A percentile compares a stretch with the other conserved stretches of the same genome.
Evolutionary conservation across 2,113 vertebrate species (phyloP).

Genomic region (Madoqua kirkii): DNA sequence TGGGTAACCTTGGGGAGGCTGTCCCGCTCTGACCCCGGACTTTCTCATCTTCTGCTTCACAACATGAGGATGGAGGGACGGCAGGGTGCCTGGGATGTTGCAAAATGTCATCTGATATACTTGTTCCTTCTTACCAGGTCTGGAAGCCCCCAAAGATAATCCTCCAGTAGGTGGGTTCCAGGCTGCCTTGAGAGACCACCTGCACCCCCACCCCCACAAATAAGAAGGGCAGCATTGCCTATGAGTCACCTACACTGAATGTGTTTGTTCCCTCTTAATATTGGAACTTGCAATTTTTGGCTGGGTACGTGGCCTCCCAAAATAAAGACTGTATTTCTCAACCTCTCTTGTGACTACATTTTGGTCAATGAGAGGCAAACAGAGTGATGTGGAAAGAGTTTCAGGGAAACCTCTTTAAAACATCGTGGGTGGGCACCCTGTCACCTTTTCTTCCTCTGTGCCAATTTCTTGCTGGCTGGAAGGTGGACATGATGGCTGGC

Average conservation of each 20-base stretch:
- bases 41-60: too few relatives aligned
- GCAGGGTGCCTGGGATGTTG: background rate
- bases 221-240: background rate
- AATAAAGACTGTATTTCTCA: background rate
- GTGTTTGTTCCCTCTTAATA: background rate
- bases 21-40: background rate
- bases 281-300: background rate
- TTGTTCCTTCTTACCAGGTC: background rate
- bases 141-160: background rate
- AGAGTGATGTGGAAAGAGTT: background rate
- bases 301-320: background rate
- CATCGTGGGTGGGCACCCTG: background rate
- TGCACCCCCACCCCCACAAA: too few relatives aligned
- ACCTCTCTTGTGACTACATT: background rate
- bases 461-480: background rate
- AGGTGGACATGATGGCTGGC: background rate
- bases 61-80: background rate
- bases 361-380: background rate
- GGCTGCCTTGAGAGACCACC: background rate
- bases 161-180: background rate
- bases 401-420: background rate
- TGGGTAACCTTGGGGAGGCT: too few relatives aligned
- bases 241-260: background rate
- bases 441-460: background rate
- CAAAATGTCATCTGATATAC: background rate